Evolutionary conservation across 1,140 invertebrate genomes (phyloP).

Genomic region (Calosoma granatense): DNA sequence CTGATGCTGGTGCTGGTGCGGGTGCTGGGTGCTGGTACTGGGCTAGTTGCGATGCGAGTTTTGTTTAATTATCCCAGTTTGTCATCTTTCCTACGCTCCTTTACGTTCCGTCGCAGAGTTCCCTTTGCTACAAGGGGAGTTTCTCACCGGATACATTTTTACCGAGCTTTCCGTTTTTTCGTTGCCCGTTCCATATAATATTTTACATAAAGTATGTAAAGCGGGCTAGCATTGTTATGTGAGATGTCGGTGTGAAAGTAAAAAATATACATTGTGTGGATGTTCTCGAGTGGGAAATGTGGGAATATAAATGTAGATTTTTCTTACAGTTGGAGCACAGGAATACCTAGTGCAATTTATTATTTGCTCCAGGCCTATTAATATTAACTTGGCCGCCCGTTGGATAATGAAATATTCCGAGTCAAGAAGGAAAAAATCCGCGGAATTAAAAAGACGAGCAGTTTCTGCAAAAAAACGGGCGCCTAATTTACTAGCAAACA

Average conservation of each 20-base stretch:
- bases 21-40: background rate
- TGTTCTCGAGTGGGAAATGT: constrained; percentile 6
- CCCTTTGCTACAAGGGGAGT: background rate
- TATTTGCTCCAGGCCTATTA: constrained; percentile 6
- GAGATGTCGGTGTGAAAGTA: background rate
- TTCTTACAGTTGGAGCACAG: background rate
- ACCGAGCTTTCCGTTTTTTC: constrained; percentile 1
- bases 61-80: constrained; percentile 8
- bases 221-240: constrained; percentile 3
- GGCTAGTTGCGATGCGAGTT: background rate
- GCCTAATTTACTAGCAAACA: constrained; percentile 4
- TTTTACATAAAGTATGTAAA: constrained; percentile 6
- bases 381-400: background rate
- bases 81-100: background rate
- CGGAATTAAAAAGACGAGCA: background rate
- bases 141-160: constrained; percentile 1
- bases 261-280: constrained; percentile 8
- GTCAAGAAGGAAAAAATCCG: background rate
- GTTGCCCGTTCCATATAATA: background rate
- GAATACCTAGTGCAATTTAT: background rate
- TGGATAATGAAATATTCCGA: constrained; percentile 5
- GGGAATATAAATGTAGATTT: constrained; percentile 7
- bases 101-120: background rate
- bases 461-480: no score
- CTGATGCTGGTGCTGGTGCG: background rate